Evolutionary conservation across 2,797 vertebrate genomes (phyloP).

Genomic region (Megaceryle alcyon): DNA sequence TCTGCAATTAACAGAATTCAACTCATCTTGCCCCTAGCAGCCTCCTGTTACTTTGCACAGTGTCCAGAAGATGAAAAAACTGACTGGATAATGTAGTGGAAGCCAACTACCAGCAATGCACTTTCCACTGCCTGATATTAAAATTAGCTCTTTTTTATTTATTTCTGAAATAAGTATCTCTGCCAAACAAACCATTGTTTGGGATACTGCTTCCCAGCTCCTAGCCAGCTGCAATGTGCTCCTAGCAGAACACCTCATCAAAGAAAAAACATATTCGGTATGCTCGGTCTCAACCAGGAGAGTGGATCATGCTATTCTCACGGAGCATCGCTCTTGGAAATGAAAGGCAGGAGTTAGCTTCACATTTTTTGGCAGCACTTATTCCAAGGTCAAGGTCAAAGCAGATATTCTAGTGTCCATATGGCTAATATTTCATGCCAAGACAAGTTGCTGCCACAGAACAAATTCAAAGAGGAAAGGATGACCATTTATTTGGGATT

Average conservation of each 20-base stretch:
- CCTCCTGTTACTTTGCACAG: background rate
- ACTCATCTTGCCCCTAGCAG: background rate
- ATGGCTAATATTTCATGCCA: constrained; percentile 63
- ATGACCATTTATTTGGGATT: constrained; percentile 21
- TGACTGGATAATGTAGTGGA: background rate
- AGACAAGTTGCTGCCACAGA: constrained; percentile 46
- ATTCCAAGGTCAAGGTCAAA: constrained; percentile 67
- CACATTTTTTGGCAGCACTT: background rate
- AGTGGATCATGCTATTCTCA: background rate
- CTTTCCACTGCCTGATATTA: background rate
- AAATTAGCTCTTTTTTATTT: background rate
- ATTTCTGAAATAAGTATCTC: background rate
- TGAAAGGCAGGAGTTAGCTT: background rate
- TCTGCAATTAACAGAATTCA: background rate
- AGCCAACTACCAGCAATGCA: background rate
- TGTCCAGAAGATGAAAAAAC: background rate
- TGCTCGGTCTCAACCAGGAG: background rate
- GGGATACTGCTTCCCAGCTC: background rate
- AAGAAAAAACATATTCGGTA: background rate
- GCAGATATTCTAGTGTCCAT: constrained; percentile 39
- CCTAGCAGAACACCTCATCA: background rate
- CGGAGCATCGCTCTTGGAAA: constrained; percentile 24
- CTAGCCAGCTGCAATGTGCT: background rate
- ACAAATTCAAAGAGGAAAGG: constrained; percentile 40
- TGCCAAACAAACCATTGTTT: background rate